phyloP scores from a whole-genome alignment of 1,140 invertebrate species.

The Sipha flava region DNA sequence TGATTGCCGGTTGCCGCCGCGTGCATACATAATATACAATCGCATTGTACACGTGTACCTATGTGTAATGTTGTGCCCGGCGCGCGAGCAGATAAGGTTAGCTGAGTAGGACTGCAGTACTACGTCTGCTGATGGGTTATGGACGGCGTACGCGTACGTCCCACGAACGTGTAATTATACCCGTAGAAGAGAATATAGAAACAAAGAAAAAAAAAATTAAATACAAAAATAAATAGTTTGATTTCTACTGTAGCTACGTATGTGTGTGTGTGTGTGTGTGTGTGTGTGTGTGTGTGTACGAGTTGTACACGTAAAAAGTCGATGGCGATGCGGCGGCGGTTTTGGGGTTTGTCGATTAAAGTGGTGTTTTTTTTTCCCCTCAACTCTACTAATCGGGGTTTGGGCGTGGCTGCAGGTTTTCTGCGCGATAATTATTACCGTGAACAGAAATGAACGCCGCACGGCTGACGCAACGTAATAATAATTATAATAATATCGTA shows the following conservation, averaged over 20 bases:
- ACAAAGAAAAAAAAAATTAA: not conserved
- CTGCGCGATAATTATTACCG: slow-evolving; percentile 15
- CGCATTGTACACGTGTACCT: no score
- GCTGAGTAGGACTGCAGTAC: not conserved
- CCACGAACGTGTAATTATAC: not conserved
- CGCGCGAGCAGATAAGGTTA: not conserved
- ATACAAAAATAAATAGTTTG: not conserved
- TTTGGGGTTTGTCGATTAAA: slow-evolving; percentile 1
- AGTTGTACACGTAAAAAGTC: no score
- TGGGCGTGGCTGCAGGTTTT: slow-evolving; percentile 11
- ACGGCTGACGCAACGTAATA: not conserved
- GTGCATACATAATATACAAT: not conserved
- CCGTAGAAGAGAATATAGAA: not conserved
- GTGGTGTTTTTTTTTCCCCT: not conserved
- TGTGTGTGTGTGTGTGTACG: not conserved
- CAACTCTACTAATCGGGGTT: not conserved
- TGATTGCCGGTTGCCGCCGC: not conserved
- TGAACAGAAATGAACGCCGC: not conserved
- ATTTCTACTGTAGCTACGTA: not conserved
- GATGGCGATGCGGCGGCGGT: not conserved
- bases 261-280: not conserved
- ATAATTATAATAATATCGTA: not conserved
- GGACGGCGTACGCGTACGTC: not conserved
- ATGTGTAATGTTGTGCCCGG: no score
- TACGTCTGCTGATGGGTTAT: slow-evolving; percentile 13